Conservation (phyloP, 2,113 vertebrate genomes). For the Lathamus discolor region DNA sequence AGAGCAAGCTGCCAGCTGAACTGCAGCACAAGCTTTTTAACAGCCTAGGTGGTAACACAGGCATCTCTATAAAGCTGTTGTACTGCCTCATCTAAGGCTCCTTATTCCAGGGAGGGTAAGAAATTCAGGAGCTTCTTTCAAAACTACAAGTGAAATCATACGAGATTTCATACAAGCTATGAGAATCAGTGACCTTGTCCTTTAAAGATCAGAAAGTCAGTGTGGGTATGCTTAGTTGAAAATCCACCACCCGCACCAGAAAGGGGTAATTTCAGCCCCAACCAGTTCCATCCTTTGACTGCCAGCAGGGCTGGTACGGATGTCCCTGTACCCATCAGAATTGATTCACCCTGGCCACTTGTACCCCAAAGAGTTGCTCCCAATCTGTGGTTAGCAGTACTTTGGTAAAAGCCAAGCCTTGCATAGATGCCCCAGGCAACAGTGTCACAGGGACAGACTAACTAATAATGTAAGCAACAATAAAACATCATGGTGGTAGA, state of each 20-base stretch:
- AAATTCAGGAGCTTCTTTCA: background rate
- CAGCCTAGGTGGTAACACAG: background rate
- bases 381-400: background rate
- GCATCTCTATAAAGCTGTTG: background rate
- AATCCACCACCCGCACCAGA: background rate
- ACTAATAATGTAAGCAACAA: background rate
- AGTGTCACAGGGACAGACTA: background rate
- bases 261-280: background rate
- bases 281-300: background rate
- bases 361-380: background rate
- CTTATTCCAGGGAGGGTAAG: background rate
- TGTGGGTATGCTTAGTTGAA: background rate
- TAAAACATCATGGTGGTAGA: background rate
- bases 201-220: background rate
- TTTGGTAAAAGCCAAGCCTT: background rate
- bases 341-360: background rate
- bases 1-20: conserved; percentile 48
- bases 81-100: background rate
- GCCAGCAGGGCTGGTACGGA: background rate
- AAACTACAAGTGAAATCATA: background rate
- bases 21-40: conserved; percentile 15
- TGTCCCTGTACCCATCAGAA: background rate
- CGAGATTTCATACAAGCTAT: background rate
- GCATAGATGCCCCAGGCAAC: background rate
- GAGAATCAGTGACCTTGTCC: background rate